A percentile compares a stretch with the other conserved stretches of the same genome.
Conservation (phyloP, 2,888 invertebrate species). For the Mylabris sibirica region DNA sequence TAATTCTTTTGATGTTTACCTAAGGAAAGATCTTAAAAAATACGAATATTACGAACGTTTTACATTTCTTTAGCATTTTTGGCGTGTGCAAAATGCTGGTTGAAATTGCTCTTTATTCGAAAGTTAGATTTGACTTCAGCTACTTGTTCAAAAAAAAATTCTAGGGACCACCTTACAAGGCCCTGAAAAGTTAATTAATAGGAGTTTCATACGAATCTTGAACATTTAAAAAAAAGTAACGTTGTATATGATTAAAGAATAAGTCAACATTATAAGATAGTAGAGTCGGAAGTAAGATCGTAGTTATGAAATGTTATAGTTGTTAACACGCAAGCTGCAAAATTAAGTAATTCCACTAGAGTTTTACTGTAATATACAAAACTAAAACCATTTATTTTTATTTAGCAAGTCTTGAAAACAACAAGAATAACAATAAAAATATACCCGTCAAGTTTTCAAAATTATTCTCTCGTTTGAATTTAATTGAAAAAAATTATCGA, state of each 20-base stretch:
- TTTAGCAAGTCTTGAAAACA: neutral
- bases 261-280: constrained; percentile 48
- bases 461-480: neutral
- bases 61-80: no score
- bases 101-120: no score
- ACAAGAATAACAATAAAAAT: neutral
- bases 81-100: no score
- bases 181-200: no score
- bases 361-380: neutral
- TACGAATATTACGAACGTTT: no score
- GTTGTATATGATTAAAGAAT: constrained; percentile 48
- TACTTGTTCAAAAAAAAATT: no score
- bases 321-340: constrained; percentile 7
- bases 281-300: constrained; percentile 43
- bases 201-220: no score
- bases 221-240: neutral
- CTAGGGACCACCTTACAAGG: no score
- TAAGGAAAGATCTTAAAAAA: no score
- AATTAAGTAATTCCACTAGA: constrained; percentile 2
- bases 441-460: neutral
- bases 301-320: constrained; percentile 34
- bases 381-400: neutral
- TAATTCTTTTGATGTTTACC: no score
- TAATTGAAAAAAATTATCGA: neutral
- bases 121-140: no score